Evolutionary conservation across 2,797 vertebrate genomes (phyloP), one percentile per base, ranked within the genome.

Genomic region (Pseudomugil tenellus): DNA sequence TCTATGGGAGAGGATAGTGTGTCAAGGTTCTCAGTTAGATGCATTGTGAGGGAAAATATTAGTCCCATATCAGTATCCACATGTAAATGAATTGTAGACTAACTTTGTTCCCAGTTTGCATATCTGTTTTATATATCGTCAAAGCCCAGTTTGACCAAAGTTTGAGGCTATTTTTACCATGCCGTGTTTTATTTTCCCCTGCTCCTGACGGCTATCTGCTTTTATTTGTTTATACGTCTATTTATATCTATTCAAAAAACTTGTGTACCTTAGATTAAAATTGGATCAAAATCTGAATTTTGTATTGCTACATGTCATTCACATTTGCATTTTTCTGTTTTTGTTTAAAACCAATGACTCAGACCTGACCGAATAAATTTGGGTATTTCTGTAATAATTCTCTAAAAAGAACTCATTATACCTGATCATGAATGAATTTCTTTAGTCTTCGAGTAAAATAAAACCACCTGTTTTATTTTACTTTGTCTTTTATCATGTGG

Each of bases 181-280:
- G 11, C 46, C 9, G 17, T 1, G 11, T 51, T 57, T n/a, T n/a
- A n/a, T n/a, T 64, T 13, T 52, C 16, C 34, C 11, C 19, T 0
- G 0, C 19, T 14, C 14, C n/a, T 62, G 67, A 75, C 64, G 46
- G 52, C 3, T 58, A 37, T 62, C 57, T 54, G 26, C 16, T 58
- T 17, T 2, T 59, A 67, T 76, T 74, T 73, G 61, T 80, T 83
- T 74, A 46, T 21, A 32, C n/a, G 37, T 31, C 52, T 77, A n/a
- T 79, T 80, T 73, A 53, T 72, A 70, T 6, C 43, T 17, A 13
- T 46, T 43, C 11, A 49, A 41, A 41, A 31, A 31, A 39, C 63
- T 43, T 63, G 41, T 80, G n/a, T n/a, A n/a, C n/a, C 60, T 39
- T 70, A 13, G 79, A 84, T 85, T 85, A 63, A 80, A 73, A 78